Evolutionary conservation across 2,888 invertebrate genomes (phyloP).

Genomic region (Hybos culiciformis): DNA sequence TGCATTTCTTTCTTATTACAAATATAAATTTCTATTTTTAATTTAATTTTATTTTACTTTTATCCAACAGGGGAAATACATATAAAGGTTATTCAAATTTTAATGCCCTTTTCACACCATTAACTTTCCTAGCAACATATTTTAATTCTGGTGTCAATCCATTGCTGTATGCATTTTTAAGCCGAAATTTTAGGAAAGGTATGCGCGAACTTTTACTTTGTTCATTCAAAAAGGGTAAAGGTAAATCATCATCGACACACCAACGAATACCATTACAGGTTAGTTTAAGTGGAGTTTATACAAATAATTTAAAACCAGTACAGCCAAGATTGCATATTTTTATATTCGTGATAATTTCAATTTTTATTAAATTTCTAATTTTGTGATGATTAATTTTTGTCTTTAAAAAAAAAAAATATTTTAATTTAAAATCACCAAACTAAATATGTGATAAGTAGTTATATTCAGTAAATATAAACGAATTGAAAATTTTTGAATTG

Average conservation of each 20-base stretch:
- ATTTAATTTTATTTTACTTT: not conserved
- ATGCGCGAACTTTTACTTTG: constrained; percentile 69
- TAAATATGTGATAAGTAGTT: too few relatives aligned
- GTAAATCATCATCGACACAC: constrained; percentile 31
- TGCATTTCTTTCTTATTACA: too few relatives aligned
- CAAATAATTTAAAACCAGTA: too few relatives aligned
- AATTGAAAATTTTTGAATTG: too few relatives aligned
- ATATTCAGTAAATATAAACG: too few relatives aligned
- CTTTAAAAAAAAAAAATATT: constrained; percentile 1
- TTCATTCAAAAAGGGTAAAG: constrained; percentile 35
- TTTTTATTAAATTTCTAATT: not conserved
- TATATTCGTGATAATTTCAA: constrained; percentile 2
- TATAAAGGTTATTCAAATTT: constrained; percentile 60
- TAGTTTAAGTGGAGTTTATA: constrained; percentile 18
- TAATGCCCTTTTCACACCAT: constrained; percentile 64
- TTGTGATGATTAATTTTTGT: not conserved
- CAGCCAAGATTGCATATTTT: too few relatives aligned
- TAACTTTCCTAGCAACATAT: constrained; percentile 76
- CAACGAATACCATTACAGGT: constrained; percentile 33
- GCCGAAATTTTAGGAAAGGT: constrained; percentile 67
- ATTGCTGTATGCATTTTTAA: constrained; percentile 74
- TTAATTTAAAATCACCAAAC: too few relatives aligned
- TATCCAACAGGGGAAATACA: constrained; percentile 38
- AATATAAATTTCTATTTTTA: too few relatives aligned
- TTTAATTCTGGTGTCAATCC: constrained; percentile 87